These are phyloP conservation scores for Zophobas atratus DNA, from an alignment of 1,140 invertebrate genomes.

Conservation along the genomic window DNA sequence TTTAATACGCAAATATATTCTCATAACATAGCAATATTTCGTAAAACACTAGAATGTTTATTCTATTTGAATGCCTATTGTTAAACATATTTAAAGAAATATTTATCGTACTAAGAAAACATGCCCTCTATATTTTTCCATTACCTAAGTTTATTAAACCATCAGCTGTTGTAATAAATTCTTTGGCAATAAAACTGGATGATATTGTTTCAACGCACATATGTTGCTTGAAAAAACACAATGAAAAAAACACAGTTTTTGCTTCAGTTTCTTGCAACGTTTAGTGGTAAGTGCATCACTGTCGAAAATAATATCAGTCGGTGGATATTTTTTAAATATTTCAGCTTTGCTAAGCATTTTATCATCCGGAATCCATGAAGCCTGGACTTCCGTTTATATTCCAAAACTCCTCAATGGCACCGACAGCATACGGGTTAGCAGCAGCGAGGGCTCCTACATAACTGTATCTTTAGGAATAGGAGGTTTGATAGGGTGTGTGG, in stretches of 20 bases:
- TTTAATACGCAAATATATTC: no score
- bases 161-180: background rate
- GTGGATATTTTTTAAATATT: background rate
- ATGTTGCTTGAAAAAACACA: slow-evolving; percentile 15
- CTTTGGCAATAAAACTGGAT: slow-evolving; percentile 28
- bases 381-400: slow-evolving; percentile 35
- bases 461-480: slow-evolving; percentile 56
- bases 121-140: no score
- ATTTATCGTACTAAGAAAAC: no score
- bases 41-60: no score
- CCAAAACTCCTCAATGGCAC: background rate
- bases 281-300: slow-evolving; percentile 7
- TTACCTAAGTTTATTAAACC: no score
- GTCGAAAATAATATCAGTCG: background rate
- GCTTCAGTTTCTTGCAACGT: slow-evolving; percentile 12
- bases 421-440: slow-evolving; percentile 52
- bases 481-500: slow-evolving; percentile 21
- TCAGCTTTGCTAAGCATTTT: background rate
- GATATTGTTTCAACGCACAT: slow-evolving; percentile 4
- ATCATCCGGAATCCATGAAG: slow-evolving; percentile 6
- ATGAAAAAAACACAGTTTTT: slow-evolving; percentile 1
- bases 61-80: no score
- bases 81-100: no score
- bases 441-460: slow-evolving; percentile 65
- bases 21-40: no score